Conservation (phyloP, 2,113 vertebrate species). For the Cariama cristata region DNA sequence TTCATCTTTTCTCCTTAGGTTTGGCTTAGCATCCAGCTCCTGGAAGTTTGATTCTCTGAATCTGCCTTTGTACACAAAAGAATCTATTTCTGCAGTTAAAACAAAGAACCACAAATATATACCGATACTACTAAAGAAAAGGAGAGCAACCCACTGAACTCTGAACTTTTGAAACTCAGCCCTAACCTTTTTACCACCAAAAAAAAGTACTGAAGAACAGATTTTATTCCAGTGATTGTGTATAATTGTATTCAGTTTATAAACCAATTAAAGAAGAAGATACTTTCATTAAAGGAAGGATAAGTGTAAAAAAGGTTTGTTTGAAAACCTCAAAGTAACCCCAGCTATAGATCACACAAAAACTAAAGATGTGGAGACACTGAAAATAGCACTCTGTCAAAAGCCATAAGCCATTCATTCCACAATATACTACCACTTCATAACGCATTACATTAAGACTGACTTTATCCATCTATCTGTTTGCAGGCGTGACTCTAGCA, state of each 20-base stretch:
- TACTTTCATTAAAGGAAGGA: not conserved
- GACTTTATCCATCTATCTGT: not conserved
- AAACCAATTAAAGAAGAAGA: not conserved
- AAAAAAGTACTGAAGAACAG: not conserved
- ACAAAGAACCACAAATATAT: not conserved
- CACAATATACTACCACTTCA: not conserved
- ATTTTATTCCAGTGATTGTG: not conserved
- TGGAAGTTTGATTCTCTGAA: not conserved
- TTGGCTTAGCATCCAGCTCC: not conserved
- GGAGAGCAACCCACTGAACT: not conserved
- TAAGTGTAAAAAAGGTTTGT: not conserved
- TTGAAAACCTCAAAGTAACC: not conserved
- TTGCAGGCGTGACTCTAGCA: not conserved
- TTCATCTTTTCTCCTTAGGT: not conserved
- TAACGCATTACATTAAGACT: not conserved
- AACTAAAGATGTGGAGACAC: not conserved
- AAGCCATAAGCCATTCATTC: not conserved
- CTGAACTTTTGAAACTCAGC: not conserved
- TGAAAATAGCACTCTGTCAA: not conserved
- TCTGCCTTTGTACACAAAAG: not conserved
- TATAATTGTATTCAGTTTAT: not conserved
- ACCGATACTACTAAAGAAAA: not conserved
- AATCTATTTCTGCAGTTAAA: not conserved
- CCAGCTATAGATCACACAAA: not conserved
- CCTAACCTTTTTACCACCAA: not conserved